Conservation (phyloP, 2,113 vertebrate species). For the Planiliza haematocheilus region DNA sequence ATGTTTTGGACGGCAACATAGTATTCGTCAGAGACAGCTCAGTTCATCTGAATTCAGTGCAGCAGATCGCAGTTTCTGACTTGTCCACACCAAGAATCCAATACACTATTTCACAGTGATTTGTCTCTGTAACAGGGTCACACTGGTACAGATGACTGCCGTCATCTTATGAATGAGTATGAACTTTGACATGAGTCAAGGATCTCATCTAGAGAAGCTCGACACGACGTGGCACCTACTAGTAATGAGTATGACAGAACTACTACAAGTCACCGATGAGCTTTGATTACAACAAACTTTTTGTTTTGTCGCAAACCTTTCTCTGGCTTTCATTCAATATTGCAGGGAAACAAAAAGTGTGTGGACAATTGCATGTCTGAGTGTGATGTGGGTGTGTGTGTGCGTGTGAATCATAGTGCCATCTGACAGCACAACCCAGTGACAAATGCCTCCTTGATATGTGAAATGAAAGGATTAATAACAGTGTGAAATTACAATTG, state of each 20-base stretch:
- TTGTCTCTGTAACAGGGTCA: conserved; percentile 38
- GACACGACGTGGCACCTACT: conserved; percentile 31
- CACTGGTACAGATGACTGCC: background rate
- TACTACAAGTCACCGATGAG: conserved; percentile 17
- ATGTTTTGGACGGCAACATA: background rate
- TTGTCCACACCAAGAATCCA: conserved; percentile 24
- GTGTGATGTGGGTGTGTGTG: conserved; percentile 59
- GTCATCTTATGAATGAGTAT: conserved; percentile 44
- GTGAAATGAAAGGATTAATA: conserved; percentile 46
- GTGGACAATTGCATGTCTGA: conserved; percentile 53
- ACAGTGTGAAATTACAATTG: conserved; percentile 30
- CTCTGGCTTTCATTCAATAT: conserved; percentile 43
- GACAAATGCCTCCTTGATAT: conserved; percentile 48
- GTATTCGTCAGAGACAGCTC: conserved; percentile 8
- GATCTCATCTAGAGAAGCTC: conserved; percentile 45
- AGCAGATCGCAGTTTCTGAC: conserved; percentile 41
- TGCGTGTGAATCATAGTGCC: conserved; percentile 67
- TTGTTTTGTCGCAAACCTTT: conserved; percentile 43
- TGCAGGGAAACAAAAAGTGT: conserved; percentile 47
- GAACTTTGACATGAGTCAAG: conserved; percentile 50
- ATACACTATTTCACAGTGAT: conserved; percentile 37
- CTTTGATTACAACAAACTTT: conserved; percentile 25
- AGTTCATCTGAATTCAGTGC: conserved; percentile 39
- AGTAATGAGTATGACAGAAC: conserved; percentile 52
- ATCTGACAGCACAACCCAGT: conserved; percentile 66